Base-by-base conservation (phyloP, 2,888 invertebrate genomes). In the Heliconius cydno region DNA sequence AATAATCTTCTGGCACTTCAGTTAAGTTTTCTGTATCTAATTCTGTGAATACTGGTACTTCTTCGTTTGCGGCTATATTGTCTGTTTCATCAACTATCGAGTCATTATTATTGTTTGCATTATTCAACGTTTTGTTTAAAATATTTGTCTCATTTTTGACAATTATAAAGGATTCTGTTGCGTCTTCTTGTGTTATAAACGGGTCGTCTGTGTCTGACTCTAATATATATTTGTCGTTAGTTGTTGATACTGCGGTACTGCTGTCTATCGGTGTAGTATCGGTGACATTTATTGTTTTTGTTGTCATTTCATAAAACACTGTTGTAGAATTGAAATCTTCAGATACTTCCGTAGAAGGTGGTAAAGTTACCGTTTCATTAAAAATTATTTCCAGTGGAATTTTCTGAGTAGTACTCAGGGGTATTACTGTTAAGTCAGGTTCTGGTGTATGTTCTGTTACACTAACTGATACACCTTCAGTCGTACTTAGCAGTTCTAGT, bases 1-100 rank as follows among this genome's bases (percentile, higher is more conserved):
- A 95, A 80, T 94, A 95, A 87, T 95, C 95, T 84, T 95, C 95
- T 22, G 94, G 92, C 0, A 94, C 90, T 5, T 93, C 91, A 7
- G 85, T 84, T 38, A 87, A 83, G 1, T 90, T 90, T 82, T 91
- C 92, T 80, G 90, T 85, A 76, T 95, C 94, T 65, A 93, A 80
- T 83, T 91, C 93, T 82, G 93, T 92, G 66, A 91, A 94, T 46
- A 93, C 85, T 73, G 92, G 91, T 3, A 92, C 88, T 25, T 92
- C 90, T 81, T 88, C 88, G 25, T 84, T 84, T 6, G 83, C 80
- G 71, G 90, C 90, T 76, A 85, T 81, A 77, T 85, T 87, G 22
- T 87, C 86, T 34, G 76, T 76, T 38, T 81, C 80, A n/a, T 83
- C 81, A 28, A 72, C 79, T 38, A 75, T 60, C 13, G 76, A 80